Conservation (phyloP, 2,113 vertebrate species). For the Centrocercus urophasianus region DNA sequence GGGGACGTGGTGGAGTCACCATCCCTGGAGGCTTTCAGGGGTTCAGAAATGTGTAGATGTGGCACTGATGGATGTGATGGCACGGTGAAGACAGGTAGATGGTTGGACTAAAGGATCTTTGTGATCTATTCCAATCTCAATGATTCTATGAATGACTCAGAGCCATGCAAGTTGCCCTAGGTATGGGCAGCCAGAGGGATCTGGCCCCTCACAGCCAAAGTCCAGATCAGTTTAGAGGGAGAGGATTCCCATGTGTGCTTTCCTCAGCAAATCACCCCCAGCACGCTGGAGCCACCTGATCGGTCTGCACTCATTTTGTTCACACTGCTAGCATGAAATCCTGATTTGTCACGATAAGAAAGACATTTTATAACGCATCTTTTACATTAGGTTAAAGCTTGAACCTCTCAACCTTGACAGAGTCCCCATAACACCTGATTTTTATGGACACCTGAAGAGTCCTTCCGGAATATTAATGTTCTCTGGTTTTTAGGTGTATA, state of each 20-base stretch:
- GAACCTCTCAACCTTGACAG: constrained; percentile 57
- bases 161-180: fast-evolving
- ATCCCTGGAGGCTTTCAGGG: too few species aligned
- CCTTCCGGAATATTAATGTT: constrained; percentile 73
- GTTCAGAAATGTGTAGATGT: too few species aligned
- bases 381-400: background rate
- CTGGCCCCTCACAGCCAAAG: background rate
- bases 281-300: background rate
- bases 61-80: too few species aligned
- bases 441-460: constrained; percentile 70
- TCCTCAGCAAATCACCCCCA: background rate
- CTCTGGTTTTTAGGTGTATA: constrained; percentile 75
- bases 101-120: too few species aligned
- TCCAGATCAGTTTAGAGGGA: fast-evolving
- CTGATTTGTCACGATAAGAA: background rate
- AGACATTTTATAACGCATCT: background rate
- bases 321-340: background rate
- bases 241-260: background rate
- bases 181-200: background rate
- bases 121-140: too few species aligned
- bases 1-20: too few species aligned
- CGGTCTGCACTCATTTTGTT: background rate
- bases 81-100: too few species aligned
- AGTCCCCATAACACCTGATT: constrained; percentile 60
- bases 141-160: background rate